These are phyloP conservation scores for Ecliptopera silaceata DNA, from an alignment of 2,888 invertebrate species.

Conservation along the genomic window DNA sequence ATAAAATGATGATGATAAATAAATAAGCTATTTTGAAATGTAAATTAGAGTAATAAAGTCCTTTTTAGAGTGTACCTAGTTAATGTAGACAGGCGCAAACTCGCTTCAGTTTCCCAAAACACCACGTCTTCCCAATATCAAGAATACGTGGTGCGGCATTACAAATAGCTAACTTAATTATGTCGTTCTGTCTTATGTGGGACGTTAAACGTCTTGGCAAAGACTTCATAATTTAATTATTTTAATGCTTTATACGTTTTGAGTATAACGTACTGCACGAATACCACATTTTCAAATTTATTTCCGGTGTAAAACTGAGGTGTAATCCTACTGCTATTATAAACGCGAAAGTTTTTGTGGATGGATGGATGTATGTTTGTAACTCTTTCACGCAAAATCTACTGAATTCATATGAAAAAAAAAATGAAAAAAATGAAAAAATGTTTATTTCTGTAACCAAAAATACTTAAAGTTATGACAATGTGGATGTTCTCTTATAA, in stretches of 20 bases:
- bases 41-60: background rate
- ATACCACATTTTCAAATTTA: background rate
- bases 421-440: too few relatives aligned
- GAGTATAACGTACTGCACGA: constrained; percentile 1
- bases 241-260: constrained; percentile 18
- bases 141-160: constrained; percentile 61
- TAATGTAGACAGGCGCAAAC: background rate
- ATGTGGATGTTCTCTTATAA: too few relatives aligned
- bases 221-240: constrained; percentile 40
- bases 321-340: too few relatives aligned
- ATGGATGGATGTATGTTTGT: too few relatives aligned
- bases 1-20: too few relatives aligned
- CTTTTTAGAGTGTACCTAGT: background rate
- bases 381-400: too few relatives aligned
- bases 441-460: too few relatives aligned
- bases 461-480: too few relatives aligned
- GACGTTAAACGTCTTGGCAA: constrained; percentile 65
- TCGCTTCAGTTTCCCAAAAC: constrained; percentile 22
- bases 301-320: too few relatives aligned
- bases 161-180: constrained; percentile 68
- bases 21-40: background rate
- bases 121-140: constrained; percentile 34
- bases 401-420: too few relatives aligned
- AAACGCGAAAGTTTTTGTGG: too few relatives aligned
- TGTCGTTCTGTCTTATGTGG: constrained; percentile 66